phyloP scores from a whole-genome alignment of 2,888 invertebrate genomes.

The Polia nebulosa region DNA sequence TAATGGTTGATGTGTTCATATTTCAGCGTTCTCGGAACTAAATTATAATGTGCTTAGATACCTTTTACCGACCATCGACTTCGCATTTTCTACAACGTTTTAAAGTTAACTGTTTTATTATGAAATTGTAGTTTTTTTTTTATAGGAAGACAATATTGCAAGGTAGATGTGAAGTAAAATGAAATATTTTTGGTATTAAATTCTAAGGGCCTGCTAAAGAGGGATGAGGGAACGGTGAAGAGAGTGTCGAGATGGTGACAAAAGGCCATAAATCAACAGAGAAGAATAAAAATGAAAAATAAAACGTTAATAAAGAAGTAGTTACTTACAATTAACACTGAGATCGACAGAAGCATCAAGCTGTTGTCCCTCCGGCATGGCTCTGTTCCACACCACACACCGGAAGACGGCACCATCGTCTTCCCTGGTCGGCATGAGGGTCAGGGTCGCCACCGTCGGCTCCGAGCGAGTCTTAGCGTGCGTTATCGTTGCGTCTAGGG shows the following conservation, averaged over 20 bases:
- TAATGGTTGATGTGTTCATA: constrained; percentile 47
- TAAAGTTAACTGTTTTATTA: neutral
- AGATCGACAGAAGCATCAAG: constrained; percentile 95
- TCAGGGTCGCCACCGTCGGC: constrained; percentile 94
- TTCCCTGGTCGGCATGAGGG: constrained; percentile 94
- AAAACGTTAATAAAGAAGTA: too few species aligned
- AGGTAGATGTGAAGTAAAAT: neutral
- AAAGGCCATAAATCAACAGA: neutral
- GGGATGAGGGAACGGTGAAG: too few species aligned
- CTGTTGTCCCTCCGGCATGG: constrained; percentile 95
- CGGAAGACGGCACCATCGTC: constrained; percentile 96
- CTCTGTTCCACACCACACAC: constrained; percentile 97
- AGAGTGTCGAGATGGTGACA: neutral
- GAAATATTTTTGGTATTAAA: neutral
- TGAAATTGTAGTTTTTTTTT: neutral
- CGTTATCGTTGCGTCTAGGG: constrained; percentile 93
- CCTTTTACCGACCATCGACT: neutral
- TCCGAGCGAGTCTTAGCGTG: constrained; percentile 94
- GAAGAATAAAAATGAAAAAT: neutral
- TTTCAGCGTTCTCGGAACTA: constrained; percentile 31
- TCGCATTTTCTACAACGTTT: neutral
- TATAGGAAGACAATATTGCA: neutral
- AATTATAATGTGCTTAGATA: constrained; percentile 19
- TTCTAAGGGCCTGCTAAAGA: neutral
- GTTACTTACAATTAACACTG: constrained; percentile 96